A percentile compares a stretch with the other conserved stretches of the same genome.
These are phyloP conservation scores for Chrysemys picta DNA, from an alignment of 2,113 vertebrate genomes.

Conservation along the genomic window DNA sequence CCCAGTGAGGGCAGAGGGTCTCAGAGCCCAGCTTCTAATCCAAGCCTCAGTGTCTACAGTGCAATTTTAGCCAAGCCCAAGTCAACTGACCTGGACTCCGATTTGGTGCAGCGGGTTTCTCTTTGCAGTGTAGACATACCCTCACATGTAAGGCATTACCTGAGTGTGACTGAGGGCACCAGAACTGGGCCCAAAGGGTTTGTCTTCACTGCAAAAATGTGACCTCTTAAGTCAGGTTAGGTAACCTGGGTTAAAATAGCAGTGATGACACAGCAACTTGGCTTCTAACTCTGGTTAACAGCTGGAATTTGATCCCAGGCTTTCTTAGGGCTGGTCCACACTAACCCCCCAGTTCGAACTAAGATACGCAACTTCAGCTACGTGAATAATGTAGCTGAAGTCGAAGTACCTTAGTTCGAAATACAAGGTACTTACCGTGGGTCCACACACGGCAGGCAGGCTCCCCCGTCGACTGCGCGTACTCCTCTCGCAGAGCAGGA, in stretches of 20 bases:
- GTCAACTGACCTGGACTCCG: not conserved
- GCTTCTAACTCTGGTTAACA: not conserved
- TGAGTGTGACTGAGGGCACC: not conserved
- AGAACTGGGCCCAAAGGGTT: not conserved
- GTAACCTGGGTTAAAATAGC: not conserved
- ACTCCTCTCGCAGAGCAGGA: too few species aligned
- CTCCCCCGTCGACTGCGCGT: too few species aligned
- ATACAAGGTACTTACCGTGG: too few species aligned
- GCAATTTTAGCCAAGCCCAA: not conserved
- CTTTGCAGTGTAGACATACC: not conserved
- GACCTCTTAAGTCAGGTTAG: not conserved
- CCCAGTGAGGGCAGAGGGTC: not conserved
- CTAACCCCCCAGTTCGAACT: too few species aligned
- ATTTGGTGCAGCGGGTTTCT: not conserved
- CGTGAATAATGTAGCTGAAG: too few species aligned
- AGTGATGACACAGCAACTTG: not conserved
- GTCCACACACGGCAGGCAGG: too few species aligned
- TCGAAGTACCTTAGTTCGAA: too few species aligned
- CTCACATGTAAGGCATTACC: not conserved
- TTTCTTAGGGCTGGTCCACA: not conserved
- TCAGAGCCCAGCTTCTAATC: not conserved
- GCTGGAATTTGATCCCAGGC: not conserved
- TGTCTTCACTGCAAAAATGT: not conserved
- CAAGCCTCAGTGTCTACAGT: not conserved
- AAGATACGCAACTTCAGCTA: too few species aligned